Evolutionary conservation across 2,888 invertebrate species (phyloP), one percentile per base, ranked within the genome.

Genomic region (Steinernema carpocapsae): DNA sequence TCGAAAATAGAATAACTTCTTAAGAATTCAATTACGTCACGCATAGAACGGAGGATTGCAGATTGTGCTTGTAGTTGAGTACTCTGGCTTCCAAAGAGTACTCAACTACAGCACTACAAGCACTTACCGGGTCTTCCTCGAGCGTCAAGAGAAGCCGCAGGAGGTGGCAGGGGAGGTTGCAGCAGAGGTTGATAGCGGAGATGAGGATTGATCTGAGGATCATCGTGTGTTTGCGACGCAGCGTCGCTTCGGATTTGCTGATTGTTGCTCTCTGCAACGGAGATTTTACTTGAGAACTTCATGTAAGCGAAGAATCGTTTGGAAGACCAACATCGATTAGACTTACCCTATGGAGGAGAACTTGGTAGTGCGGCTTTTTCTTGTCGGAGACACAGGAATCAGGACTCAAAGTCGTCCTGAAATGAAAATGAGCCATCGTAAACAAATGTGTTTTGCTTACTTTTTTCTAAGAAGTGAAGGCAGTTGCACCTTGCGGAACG

Each of bases 81-180:
- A n/a, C n/a, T n/a, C n/a, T n/a, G n/a, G n/a, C n/a, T n/a, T n/a
- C n/a, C n/a, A n/a, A n/a, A n/a, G n/a, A n/a, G n/a, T n/a, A n/a
- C n/a, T n/a, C n/a, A n/a, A n/a, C n/a, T n/a, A n/a, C n/a, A n/a
- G n/a, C n/a, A n/a, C n/a, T n/a, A n/a, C n/a, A 24, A 22, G 32
- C 10, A 32, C 64, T 32, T 37, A 51, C 59, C 42, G 43, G 70
- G 1, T 71, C 75, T 22, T 80, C 80, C 48, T 83, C 81, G 32
- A 85, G 71, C 0, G 82, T 82, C 64, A 80, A 78, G 74, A 80
- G 79, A 0, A 80, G 79, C 19, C 85, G 74, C 17, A 84, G 73
- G 4, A 84, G 79, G 72, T 85, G 84, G 1, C 83, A 76, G 10
- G 85, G 85, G 1, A 85, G 77, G 64, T 85, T 85, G 71, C 85